phyloP scores from a whole-genome alignment of 2,113 vertebrate species.

The Cisticola juncidis region DNA sequence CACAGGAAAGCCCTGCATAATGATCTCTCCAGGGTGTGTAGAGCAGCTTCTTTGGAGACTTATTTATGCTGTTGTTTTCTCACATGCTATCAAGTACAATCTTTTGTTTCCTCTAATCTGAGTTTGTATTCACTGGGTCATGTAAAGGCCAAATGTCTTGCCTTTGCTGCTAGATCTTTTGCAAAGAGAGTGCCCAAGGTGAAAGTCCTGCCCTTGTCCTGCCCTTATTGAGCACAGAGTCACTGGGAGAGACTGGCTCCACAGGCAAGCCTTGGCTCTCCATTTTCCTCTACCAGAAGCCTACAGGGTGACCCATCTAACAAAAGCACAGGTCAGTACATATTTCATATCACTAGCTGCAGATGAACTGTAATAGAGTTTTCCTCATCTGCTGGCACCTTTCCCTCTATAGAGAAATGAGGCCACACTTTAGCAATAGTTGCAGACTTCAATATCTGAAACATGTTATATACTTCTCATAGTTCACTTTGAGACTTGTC shows the following conservation, averaged over 20 bases:
- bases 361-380: background rate
- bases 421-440: background rate
- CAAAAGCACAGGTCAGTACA: background rate
- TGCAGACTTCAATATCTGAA: background rate
- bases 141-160: constrained; percentile 9
- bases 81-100: background rate
- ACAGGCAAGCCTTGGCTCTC: background rate
- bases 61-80: background rate
- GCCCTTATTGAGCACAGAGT: accelerated
- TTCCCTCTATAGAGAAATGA: background rate
- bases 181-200: background rate
- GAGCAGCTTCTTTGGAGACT: background rate
- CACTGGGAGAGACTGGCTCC: background rate
- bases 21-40: background rate
- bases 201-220: background rate
- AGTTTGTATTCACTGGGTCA: background rate
- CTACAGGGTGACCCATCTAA: background rate
- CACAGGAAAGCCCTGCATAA: background rate
- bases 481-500: background rate
- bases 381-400: background rate
- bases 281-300: background rate
- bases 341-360: background rate
- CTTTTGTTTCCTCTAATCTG: background rate
- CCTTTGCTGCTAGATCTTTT: background rate
- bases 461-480: background rate